phyloP scores from a whole-genome alignment of 2,113 vertebrate genomes.

The Urocynchramus pylzowi region DNA sequence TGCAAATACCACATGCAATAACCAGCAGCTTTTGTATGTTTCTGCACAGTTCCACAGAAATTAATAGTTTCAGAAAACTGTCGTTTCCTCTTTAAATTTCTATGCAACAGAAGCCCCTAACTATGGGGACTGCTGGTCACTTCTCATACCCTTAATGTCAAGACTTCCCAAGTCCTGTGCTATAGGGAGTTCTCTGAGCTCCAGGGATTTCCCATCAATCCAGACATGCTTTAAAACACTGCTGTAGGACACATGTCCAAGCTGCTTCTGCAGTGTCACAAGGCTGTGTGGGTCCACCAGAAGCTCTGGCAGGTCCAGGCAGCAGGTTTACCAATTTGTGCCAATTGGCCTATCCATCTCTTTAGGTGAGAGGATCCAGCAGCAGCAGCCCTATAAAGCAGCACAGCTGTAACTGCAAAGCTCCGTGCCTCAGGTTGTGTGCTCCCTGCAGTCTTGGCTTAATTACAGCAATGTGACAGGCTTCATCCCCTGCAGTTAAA shows the following conservation, averaged over 20 bases:
- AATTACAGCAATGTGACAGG: neutral
- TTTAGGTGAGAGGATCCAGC: neutral
- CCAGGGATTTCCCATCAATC: neutral
- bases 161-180: neutral
- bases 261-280: neutral
- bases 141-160: neutral
- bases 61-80: neutral
- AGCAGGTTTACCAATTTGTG: neutral
- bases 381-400: neutral
- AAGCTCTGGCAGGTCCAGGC: neutral
- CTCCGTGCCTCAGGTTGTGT: fast-evolving
- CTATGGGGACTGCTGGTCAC: neutral
- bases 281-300: neutral
- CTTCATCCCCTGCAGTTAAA: neutral
- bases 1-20: neutral
- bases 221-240: neutral
- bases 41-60: neutral
- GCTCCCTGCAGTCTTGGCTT: neutral
- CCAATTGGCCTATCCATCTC: neutral
- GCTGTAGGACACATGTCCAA: fast-evolving
- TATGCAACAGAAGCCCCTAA: neutral
- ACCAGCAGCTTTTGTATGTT: neutral
- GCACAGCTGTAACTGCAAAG: neutral
- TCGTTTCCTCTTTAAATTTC: neutral
- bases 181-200: neutral